Percentiles rank a stretch among this genome's conserved stretches.
phyloP scores from a whole-genome alignment of 2,888 invertebrate genomes.

The Cantharis lateralis region DNA sequence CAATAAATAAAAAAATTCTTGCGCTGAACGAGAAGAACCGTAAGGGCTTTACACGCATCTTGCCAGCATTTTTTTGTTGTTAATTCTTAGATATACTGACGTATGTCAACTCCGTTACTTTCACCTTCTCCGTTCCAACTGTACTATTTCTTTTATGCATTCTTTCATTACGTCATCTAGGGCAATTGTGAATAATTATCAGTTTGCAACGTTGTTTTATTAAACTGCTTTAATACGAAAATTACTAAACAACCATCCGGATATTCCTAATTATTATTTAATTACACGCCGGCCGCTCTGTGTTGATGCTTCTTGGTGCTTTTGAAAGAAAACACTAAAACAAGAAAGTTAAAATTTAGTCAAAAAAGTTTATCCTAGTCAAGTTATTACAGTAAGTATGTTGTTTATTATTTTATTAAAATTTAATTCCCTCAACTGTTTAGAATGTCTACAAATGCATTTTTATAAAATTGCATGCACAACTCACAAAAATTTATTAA shows the following conservation, averaged over 20 bases:
- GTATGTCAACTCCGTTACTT: neutral
- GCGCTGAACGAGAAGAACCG: neutral
- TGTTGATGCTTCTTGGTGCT: neutral
- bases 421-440: no score
- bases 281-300: neutral
- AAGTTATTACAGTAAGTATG: no score
- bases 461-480: no score
- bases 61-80: neutral
- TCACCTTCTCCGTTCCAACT: neutral
- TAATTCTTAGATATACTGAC: neutral
- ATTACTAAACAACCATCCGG: neutral
- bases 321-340: neutral
- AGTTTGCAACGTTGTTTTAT: neutral
- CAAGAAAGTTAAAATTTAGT: neutral
- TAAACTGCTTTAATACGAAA: neutral
- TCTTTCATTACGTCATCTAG: neutral
- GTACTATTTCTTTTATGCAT: neutral
- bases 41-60: neutral
- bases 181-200: neutral
- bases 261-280: neutral
- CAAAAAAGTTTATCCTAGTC: no score
- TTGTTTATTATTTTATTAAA: no score
- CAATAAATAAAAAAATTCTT: neutral
- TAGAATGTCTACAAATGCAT: no score
- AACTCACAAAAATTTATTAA: no score